Base-by-base conservation (phyloP, 1,140 invertebrate species). In the Drosophila sucinea region DNA sequence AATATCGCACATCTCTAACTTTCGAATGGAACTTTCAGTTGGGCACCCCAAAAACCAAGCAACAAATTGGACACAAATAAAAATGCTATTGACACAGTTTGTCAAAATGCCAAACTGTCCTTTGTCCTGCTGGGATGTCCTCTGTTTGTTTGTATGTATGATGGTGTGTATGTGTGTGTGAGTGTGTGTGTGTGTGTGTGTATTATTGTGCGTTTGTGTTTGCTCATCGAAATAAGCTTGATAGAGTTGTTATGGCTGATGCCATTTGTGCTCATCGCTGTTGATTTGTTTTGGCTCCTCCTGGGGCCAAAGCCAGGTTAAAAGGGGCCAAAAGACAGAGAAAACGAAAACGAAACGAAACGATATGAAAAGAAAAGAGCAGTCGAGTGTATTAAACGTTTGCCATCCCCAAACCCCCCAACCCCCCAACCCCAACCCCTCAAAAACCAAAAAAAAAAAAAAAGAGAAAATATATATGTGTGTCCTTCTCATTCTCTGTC, bases 41-140 rank as follows among this genome's bases (percentile, higher is more conserved):
- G 47, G 7, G 11, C 63, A 66, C 40, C 81, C 81, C 73, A 77
- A 70, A 72, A 78, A 70, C 63, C 71, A 67, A 81, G 67, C 76
- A 86, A 60, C 83, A 73, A 91, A 90, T 90, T 90, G 87, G 89
- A 84, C 89, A 90, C 83, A 91, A 90, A 90, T 90, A 90, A 87
- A 90, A 91, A 84, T 85, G 78, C 76, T 90, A 89, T 90, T 90
- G 87, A 90, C 87, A 90, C 89, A 90, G 81, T 90, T 90, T 91
- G 83, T 90, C 87, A 90, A 90, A 90, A 77, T 80, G 72, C 68
- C 62, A 65, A 64, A 66, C 60, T 73, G 67, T 77, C 75, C 67
- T 73, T 77, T 73, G 67, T 57, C 55, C 29, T 40, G 38, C 67
- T 67, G 73, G 65, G 73, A 60, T 55, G 44, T 51, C 8, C 23